Evolutionary conservation across 2,113 vertebrate species (phyloP).

Genomic region (Gambusia affinis): DNA sequence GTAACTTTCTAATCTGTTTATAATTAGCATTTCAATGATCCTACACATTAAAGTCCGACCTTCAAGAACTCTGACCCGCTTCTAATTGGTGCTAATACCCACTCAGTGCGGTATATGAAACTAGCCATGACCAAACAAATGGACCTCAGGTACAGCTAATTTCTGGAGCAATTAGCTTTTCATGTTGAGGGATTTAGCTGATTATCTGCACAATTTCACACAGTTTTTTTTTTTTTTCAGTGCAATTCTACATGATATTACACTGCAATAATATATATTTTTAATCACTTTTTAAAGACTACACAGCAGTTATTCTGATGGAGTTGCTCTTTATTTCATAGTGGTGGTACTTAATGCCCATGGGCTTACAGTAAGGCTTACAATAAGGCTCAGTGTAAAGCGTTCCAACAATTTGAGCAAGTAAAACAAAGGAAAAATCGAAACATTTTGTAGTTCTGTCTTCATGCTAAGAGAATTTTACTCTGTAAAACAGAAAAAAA

Average conservation of each 20-base stretch:
- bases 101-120: constrained; percentile 96
- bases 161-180: constrained; percentile 99
- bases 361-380: constrained; percentile 7
- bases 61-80: constrained; percentile 99
- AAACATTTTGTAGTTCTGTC: background rate
- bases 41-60: constrained; percentile 96
- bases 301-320: constrained; percentile 46
- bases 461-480: background rate
- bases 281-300: constrained; percentile 90
- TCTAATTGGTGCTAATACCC: constrained; percentile 99
- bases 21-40: constrained; percentile 99
- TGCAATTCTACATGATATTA: constrained; percentile 88
- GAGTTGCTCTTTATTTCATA: constrained; percentile 35
- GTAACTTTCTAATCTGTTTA: constrained; percentile 99
- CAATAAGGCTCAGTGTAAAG: background rate
- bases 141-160: constrained; percentile 99
- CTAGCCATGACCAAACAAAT: constrained; percentile 99
- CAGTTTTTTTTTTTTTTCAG: constrained; percentile 82
- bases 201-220: constrained; percentile 99
- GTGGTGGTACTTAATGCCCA: constrained; percentile 24
- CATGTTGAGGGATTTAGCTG: constrained; percentile 99
- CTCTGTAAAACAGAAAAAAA: background rate
- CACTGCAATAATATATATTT: constrained; percentile 82
- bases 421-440: background rate
- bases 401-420: constrained; percentile 4